These are phyloP conservation scores for Lethenteron camtschaticum DNA, from an alignment of 2,113 vertebrate species.

Conservation along the genomic window DNA sequence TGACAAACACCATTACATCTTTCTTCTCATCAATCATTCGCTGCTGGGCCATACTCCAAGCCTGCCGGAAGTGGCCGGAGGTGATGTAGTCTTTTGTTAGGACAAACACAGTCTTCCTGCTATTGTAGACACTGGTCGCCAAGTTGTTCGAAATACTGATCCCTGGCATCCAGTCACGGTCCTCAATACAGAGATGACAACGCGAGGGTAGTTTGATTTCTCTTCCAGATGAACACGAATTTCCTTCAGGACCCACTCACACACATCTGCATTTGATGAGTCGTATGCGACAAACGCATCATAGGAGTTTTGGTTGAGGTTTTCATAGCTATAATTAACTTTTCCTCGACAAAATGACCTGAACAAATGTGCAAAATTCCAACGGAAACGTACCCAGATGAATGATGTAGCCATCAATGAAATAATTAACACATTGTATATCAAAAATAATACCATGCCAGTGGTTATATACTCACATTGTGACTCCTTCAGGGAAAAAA, in stretches of 20 bases:
- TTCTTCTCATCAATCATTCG: conserved; percentile 67
- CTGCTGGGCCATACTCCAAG: conserved; percentile 78
- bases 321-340: conserved; percentile 32
- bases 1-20: conserved; percentile 67
- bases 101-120: conserved; percentile 71
- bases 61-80: conserved; percentile 49
- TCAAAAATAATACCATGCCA: conserved; percentile 35
- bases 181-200: conserved; percentile 51
- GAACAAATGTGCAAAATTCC: conserved; percentile 82
- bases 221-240: conserved; percentile 46
- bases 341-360: conserved; percentile 51
- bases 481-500: conserved; percentile 42
- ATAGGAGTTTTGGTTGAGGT: conserved; percentile 24
- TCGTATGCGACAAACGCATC: conserved; percentile 75
- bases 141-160: conserved; percentile 65
- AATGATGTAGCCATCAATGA: conserved; percentile 32
- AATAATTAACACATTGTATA: conserved; percentile 26
- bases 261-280: conserved; percentile 38
- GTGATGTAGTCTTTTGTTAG: conserved; percentile 47
- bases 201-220: conserved; percentile 18
- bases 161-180: conserved; percentile 74
- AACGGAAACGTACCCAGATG: conserved; percentile 39
- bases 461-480: conserved; percentile 49
- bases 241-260: conserved; percentile 65
- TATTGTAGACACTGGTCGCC: conserved; percentile 67